Evolutionary conservation across 2,888 invertebrate species (phyloP).

Genomic region (Sphaeridia pumilis): DNA sequence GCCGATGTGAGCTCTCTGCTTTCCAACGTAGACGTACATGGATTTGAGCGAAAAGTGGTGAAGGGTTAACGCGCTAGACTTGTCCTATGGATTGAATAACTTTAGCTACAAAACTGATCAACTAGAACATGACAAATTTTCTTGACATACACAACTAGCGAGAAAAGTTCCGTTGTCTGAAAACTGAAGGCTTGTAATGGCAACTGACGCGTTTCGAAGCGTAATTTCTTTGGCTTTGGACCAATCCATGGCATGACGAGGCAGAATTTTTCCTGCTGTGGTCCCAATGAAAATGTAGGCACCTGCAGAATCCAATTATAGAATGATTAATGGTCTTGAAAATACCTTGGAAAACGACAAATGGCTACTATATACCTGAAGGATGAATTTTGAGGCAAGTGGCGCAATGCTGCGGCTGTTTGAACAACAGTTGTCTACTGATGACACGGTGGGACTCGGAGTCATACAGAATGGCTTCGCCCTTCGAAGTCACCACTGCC

Average conservation of each 20-base stretch:
- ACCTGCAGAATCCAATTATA: constrained; percentile 4
- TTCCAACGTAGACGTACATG: constrained; percentile 40
- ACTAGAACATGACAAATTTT: no score
- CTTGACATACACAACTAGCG: no score
- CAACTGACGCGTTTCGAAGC: no score
- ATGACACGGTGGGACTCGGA: constrained; percentile 19
- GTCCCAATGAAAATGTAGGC: constrained; percentile 13
- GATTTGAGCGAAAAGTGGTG: background rate
- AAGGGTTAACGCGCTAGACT: constrained; percentile 15
- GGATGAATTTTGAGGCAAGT: constrained; percentile 32
- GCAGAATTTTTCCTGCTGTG: constrained; percentile 8
- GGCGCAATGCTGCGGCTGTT: constrained; percentile 16
- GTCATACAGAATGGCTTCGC: constrained; percentile 30
- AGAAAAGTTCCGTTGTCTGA: no score
- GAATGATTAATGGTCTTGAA: background rate
- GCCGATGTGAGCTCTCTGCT: constrained; percentile 51
- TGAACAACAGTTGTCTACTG: constrained; percentile 23
- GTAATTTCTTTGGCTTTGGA: no score
- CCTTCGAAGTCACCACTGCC: constrained; percentile 20
- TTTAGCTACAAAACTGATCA: no score
- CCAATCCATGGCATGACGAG: constrained; percentile 11
- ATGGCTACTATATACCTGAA: constrained; percentile 17
- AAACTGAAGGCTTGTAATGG: no score
- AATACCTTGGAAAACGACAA: background rate
- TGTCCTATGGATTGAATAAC: constrained; percentile 13